These are phyloP conservation scores for Leptinotarsa peninsularis DNA, from an alignment of 2,888 invertebrate species.

Conservation along the genomic window DNA sequence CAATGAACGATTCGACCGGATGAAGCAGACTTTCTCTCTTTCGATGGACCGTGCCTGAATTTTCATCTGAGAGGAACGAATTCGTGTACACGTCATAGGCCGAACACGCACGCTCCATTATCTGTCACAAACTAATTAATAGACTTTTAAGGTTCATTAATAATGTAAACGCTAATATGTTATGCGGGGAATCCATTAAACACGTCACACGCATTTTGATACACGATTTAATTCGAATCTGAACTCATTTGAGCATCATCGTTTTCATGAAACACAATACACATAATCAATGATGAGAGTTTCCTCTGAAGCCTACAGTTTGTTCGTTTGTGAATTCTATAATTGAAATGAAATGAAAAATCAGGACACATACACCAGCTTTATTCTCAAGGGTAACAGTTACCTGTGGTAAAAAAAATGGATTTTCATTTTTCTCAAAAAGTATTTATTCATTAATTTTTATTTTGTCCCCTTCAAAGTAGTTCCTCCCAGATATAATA, in stretches of 20 bases:
- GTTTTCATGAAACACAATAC: conserved; percentile 5
- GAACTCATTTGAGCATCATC: conserved; percentile 24
- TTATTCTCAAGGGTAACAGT: no score
- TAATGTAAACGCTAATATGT: conserved; percentile 48
- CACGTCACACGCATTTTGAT: conserved; percentile 48
- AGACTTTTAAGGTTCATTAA: conserved; percentile 49
- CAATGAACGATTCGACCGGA: neutral
- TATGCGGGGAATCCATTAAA: conserved; percentile 46
- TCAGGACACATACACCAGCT: no score
- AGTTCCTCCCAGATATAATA: no score
- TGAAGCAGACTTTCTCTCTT: neutral
- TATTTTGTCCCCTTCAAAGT: no score
- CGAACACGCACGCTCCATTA: conserved; percentile 37
- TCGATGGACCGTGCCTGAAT: neutral
- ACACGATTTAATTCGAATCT: conserved; percentile 40
- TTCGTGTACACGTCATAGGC: neutral
- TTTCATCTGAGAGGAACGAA: neutral
- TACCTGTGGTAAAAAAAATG: no score
- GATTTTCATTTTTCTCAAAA: no score
- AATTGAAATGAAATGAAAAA: no score
- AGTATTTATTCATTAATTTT: no score
- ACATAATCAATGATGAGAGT: neutral
- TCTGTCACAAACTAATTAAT: conserved; percentile 48
- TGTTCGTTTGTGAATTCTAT: neutral
- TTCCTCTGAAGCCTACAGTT: no score